These are phyloP conservation scores for Lepidonotus clava DNA, from an alignment of 2,888 invertebrate species.

Conservation along the genomic window DNA sequence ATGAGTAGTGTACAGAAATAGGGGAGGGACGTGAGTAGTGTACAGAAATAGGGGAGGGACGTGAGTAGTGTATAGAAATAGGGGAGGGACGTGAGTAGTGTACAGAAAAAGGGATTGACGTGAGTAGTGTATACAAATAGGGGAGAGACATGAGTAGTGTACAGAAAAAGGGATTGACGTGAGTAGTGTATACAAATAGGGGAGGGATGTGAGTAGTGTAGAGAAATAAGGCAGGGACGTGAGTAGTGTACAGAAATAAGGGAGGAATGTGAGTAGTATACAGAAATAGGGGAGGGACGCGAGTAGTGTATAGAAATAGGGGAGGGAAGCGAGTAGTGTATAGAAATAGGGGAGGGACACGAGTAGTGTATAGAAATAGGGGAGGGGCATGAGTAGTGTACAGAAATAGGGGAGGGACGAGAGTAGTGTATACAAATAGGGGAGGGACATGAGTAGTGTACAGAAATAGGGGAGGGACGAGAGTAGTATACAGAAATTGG, in stretches of 20 bases:
- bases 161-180: not conserved
- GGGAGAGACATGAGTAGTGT: not conserved
- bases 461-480: not conserved
- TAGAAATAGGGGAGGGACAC: not conserved
- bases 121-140: not conserved
- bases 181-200: not conserved
- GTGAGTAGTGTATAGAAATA: not conserved
- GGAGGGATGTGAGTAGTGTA: not conserved
- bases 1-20: not conserved
- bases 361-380: not conserved
- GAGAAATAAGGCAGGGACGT: not conserved
- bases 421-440: not conserved
- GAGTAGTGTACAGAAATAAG: not conserved
- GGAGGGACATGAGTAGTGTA: not conserved
- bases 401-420: not conserved
- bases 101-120: not conserved
- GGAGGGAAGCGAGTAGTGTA: not conserved
- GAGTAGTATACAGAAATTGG: not conserved
- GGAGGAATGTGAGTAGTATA: not conserved
- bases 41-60: not conserved
- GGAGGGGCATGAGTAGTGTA: not conserved
- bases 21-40: not conserved
- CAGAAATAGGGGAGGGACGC: not conserved
- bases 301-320: not conserved
- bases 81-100: not conserved